Conservation (phyloP, 2,113 vertebrate genomes). For the Athene cunicularia region DNA sequence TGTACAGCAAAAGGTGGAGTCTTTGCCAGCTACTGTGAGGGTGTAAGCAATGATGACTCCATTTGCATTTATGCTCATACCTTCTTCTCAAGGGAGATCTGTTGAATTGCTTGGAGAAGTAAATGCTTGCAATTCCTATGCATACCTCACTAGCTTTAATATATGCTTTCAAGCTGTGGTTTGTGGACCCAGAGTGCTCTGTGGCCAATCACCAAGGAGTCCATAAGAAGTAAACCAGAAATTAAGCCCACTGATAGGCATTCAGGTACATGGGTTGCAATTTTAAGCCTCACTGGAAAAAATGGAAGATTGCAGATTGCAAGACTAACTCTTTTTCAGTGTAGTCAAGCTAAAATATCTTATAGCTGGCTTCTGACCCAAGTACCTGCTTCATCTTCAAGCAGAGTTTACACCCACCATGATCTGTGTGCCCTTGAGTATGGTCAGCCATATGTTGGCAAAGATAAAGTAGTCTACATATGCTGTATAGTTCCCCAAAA, state of each 20-base stretch:
- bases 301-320: not conserved
- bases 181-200: not conserved
- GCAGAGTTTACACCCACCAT: not conserved
- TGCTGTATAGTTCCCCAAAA: not conserved
- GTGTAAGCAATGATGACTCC: constrained; percentile 7
- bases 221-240: not conserved
- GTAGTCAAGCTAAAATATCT: not conserved
- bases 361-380: not conserved
- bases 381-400: not conserved
- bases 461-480: not conserved
- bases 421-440: not conserved
- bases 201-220: not conserved
- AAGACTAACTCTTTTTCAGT: not conserved
- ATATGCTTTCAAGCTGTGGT: not conserved
- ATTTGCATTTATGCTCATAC: not conserved
- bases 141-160: not conserved
- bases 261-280: not conserved
- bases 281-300: not conserved
- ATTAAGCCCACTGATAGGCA: not conserved
- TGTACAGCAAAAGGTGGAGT: constrained; percentile 19
- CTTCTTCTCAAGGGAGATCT: not conserved
- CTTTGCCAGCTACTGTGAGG: constrained; percentile 34
- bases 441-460: not conserved
- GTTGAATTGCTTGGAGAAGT: not conserved
- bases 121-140: not conserved